Conservation (phyloP, 1,140 invertebrate species). For the Anoplolepis gracilipes region DNA sequence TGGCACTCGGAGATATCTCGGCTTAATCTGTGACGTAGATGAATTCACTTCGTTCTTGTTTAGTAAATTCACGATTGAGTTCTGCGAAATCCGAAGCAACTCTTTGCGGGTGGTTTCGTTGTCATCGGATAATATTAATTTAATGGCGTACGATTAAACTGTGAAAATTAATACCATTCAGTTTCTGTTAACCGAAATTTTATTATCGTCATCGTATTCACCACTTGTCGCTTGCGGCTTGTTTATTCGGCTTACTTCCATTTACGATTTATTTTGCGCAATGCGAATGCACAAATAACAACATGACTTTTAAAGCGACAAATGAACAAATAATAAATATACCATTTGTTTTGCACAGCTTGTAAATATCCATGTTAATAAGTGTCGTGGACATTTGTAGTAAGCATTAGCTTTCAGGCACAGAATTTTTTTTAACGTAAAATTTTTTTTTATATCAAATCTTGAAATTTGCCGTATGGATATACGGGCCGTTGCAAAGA, state of each 20-base stretch:
- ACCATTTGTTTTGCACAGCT: background rate
- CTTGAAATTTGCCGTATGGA: background rate
- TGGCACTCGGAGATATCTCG: constrained; percentile 16
- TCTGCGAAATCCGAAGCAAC: background rate
- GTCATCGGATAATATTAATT: constrained; percentile 1
- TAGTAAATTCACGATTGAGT: constrained; percentile 6
- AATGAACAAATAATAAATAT: background rate
- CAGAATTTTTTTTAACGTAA: background rate
- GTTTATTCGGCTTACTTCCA: background rate
- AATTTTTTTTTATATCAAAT: background rate
- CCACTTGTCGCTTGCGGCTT: background rate
- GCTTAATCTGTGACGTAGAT: background rate
- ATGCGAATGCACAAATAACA: background rate
- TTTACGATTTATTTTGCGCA: background rate
- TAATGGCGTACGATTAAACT: constrained; percentile 38
- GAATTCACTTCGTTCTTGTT: background rate
- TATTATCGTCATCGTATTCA: background rate
- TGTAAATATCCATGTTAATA: background rate
- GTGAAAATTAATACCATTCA: constrained; percentile 18
- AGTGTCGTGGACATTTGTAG: background rate
- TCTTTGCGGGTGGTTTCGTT: background rate
- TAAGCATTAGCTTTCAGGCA: background rate
- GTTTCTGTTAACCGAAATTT: constrained; percentile 16
- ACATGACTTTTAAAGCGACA: background rate
- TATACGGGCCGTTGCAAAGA: background rate